phyloP scores from a whole-genome alignment of 2,113 vertebrate genomes.

The Arvicanthis niloticus region DNA sequence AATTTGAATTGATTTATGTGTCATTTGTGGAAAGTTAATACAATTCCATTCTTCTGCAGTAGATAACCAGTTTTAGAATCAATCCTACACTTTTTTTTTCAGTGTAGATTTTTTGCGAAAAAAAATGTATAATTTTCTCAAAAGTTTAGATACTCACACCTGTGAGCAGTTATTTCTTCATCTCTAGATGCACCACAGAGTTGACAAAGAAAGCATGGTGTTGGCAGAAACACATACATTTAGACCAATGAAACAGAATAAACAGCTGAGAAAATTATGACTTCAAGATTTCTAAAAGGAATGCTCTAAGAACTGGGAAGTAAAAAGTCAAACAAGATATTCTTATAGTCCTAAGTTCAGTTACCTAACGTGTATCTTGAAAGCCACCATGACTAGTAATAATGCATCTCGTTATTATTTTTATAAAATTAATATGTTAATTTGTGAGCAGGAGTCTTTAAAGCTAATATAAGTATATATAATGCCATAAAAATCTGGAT shows the following conservation, averaged over 20 bases:
- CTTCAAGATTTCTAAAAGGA: background rate
- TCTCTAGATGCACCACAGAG: too few relatives aligned
- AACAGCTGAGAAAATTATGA: background rate
- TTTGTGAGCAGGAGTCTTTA: background rate
- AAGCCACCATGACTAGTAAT: background rate
- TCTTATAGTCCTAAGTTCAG: background rate
- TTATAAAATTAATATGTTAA: background rate
- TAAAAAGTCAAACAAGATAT: background rate
- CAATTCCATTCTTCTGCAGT: background rate
- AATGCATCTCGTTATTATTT: background rate
- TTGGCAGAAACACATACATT: background rate
- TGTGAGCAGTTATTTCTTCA: background rate
- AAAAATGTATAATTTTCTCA: background rate
- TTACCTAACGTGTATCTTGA: background rate
- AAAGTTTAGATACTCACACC: background rate
- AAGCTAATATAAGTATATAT: background rate
- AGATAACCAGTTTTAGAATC: background rate
- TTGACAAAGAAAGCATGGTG: background rate
- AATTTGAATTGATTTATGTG: background rate
- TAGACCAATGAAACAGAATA: background rate
- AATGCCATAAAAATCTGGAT: background rate
- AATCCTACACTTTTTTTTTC: background rate
- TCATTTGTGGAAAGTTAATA: background rate
- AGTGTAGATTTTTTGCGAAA: too few relatives aligned
- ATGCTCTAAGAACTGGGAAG: background rate